These are phyloP conservation scores for Pogoniulus pusillus DNA, from an alignment of 2,797 vertebrate species.

Conservation along the genomic window DNA sequence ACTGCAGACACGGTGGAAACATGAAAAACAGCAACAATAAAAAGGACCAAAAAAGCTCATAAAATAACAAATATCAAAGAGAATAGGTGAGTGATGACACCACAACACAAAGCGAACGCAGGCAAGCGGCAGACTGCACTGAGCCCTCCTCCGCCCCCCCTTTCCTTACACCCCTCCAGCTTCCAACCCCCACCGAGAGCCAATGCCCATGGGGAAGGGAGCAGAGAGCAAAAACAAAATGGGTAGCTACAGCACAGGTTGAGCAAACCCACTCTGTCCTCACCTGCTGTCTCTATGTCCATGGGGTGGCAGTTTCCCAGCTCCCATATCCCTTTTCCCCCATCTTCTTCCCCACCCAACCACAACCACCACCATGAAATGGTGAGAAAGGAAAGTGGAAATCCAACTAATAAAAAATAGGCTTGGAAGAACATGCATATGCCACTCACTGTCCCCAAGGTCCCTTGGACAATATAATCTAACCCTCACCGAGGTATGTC, in stretches of 20 bases:
- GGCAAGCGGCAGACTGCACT: neutral
- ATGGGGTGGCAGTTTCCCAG: neutral
- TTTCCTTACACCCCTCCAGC: neutral
- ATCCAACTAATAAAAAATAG: neutral
- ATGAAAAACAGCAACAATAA: constrained; percentile 34
- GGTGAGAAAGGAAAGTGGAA: neutral
- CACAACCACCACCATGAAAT: accelerated
- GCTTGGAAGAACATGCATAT: neutral
- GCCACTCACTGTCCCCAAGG: neutral
- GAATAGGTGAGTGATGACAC: constrained; percentile 47
- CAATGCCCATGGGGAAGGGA: neutral
- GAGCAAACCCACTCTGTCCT: neutral
- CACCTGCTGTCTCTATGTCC: accelerated
- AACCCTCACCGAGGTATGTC: no score
- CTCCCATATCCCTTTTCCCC: accelerated
- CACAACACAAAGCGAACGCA: neutral
- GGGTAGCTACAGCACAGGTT: accelerated
- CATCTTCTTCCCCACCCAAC: accelerated
- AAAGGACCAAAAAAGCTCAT: neutral
- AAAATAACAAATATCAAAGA: constrained; percentile 16
- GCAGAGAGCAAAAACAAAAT: accelerated
- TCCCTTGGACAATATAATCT: accelerated
- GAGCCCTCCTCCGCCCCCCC: neutral
- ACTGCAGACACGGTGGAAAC: constrained; percentile 13
- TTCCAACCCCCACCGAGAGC: neutral